phyloP scores from a whole-genome alignment of 2,113 vertebrate species.

The Mobula hypostoma region DNA sequence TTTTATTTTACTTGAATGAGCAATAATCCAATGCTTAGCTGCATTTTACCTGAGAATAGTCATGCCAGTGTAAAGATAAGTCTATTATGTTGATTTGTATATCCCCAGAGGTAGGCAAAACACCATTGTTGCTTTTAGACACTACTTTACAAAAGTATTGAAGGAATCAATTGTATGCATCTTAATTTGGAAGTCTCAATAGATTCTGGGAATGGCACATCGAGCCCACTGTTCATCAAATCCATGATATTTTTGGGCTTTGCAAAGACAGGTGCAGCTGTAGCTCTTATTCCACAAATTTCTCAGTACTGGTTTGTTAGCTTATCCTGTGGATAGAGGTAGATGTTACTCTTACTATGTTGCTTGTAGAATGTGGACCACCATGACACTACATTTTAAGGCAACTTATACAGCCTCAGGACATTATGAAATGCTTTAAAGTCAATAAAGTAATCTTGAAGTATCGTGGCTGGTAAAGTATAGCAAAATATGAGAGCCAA shows the following conservation, averaged over 20 bases:
- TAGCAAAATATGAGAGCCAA: not conserved
- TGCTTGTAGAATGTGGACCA: not conserved
- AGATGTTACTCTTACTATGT: too few relatives aligned
- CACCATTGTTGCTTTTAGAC: not conserved
- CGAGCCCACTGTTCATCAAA: not conserved
- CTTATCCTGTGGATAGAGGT: too few relatives aligned
- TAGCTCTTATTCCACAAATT: too few relatives aligned
- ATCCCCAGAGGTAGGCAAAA: not conserved
- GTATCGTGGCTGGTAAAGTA: too few relatives aligned
- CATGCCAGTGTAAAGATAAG: not conserved
- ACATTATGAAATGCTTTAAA: not conserved
- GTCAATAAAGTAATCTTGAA: not conserved
- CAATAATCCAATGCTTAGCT: not conserved
- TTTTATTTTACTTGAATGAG: not conserved
- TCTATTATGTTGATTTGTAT: not conserved
- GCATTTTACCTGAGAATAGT: not conserved
- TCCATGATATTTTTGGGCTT: not conserved
- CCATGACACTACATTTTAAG: not conserved
- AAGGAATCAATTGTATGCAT: not conserved
- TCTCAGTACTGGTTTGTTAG: not conserved
- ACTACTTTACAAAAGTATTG: not conserved
- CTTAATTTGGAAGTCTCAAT: not conserved
- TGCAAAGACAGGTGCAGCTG: not conserved
- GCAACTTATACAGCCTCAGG: not conserved
- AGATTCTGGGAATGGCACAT: not conserved